A percentile compares a stretch with the other conserved stretches of the same genome.
These are phyloP conservation scores for Acipenser transmontanus DNA, from an alignment of 2,797 vertebrate genomes.

Conservation along the genomic window DNA sequence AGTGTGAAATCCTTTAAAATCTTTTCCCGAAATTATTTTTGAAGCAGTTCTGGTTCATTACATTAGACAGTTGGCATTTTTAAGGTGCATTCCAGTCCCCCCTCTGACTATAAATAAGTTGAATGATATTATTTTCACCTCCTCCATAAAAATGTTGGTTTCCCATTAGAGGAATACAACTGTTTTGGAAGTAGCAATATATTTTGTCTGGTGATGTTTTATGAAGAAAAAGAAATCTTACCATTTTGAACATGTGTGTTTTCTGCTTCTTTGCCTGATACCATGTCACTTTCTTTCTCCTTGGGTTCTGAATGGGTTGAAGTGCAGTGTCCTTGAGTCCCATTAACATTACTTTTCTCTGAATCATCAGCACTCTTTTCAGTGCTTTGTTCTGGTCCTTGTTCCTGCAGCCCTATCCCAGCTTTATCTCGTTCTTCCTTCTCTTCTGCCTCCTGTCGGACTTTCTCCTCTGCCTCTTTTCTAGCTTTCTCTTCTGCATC, in stretches of 20 bases:
- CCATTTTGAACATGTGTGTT: slow-evolving; percentile 66
- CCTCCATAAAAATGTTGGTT: too few relatives aligned
- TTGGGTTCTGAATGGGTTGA: slow-evolving; percentile 29
- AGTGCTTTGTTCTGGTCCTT: slow-evolving; percentile 40
- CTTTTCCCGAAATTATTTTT: too few relatives aligned
- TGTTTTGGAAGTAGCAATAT: too few relatives aligned
- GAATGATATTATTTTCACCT: too few relatives aligned
- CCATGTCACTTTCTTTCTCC: slow-evolving; percentile 43
- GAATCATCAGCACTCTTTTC: slow-evolving; percentile 28
- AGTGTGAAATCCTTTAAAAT: too few relatives aligned
- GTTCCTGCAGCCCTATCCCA: slow-evolving; percentile 9
- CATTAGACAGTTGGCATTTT: too few relatives aligned
- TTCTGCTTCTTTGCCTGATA: slow-evolving; percentile 48
- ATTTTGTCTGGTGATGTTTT: too few relatives aligned
- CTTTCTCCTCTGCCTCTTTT: slow-evolving; percentile 58
- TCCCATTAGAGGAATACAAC: too few relatives aligned
- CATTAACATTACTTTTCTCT: slow-evolving; percentile 36
- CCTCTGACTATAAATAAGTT: too few relatives aligned
- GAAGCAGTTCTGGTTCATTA: too few relatives aligned
- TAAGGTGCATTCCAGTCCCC: too few relatives aligned
- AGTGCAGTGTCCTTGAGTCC: slow-evolving; percentile 26
- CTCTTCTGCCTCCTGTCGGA: slow-evolving; percentile 53
- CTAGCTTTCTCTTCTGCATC: slow-evolving; percentile 76
- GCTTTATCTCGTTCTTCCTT: slow-evolving; percentile 1
- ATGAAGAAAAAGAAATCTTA: slow-evolving; percentile 35